A percentile compares a stretch with the other conserved stretches of the same genome.
Evolutionary conservation across 2,113 vertebrate genomes (phyloP).

Genomic region (Microcebus tavaratra): DNA sequence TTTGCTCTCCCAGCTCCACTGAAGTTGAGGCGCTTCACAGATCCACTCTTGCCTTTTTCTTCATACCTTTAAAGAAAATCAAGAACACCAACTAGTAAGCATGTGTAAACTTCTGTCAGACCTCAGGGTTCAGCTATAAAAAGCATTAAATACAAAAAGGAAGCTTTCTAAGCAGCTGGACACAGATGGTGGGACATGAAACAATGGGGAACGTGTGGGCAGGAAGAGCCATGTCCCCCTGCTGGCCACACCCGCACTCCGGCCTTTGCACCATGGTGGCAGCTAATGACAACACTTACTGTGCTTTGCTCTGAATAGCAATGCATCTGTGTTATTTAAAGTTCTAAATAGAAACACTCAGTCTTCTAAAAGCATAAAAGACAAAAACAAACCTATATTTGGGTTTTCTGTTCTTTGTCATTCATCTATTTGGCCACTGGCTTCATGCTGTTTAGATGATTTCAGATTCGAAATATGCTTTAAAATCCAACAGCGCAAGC

Average conservation of each 20-base stretch:
- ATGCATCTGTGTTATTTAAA: neutral
- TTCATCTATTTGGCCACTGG: neutral
- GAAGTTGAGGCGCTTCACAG: too few relatives aligned
- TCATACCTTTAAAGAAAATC: neutral
- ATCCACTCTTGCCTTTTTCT: neutral
- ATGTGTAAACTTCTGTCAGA: neutral
- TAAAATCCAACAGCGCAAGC: neutral
- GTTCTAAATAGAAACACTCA: neutral
- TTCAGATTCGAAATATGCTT: neutral
- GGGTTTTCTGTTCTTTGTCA: neutral
- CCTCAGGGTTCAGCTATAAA: neutral
- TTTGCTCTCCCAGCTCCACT: rapidly evolving
- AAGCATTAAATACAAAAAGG: neutral
- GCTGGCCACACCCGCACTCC: neutral
- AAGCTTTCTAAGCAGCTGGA: neutral
- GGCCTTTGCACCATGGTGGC: neutral
- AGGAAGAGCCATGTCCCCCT: neutral
- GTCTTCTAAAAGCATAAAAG: neutral
- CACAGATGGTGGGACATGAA: neutral
- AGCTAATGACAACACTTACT: neutral
- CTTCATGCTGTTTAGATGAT: neutral
- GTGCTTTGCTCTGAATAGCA: neutral
- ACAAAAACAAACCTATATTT: neutral
- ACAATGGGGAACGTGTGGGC: rapidly evolving
- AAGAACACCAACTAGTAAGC: neutral